These are phyloP conservation scores for Semaprochilodus insignis DNA, from an alignment of 2,797 vertebrate species.

Conservation along the genomic window DNA sequence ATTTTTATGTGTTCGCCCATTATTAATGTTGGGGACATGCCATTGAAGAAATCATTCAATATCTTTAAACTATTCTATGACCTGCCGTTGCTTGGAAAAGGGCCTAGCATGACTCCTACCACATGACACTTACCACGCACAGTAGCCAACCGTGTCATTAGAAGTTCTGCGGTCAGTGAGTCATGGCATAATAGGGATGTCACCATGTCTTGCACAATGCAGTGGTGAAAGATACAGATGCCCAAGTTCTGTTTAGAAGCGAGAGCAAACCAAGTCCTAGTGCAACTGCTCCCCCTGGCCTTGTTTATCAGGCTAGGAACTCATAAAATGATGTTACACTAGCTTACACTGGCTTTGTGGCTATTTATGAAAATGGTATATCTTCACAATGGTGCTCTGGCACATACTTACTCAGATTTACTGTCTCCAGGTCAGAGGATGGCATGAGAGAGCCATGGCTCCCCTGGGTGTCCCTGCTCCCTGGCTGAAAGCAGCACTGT, in stretches of 20 bases:
- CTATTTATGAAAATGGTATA: not conserved
- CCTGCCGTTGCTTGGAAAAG: too few species aligned
- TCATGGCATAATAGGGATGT: slow-evolving; percentile 41
- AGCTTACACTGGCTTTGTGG: not conserved
- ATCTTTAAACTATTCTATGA: not conserved
- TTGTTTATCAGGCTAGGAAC: not conserved
- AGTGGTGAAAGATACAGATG: not conserved
- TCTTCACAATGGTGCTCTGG: not conserved
- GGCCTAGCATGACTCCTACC: not conserved
- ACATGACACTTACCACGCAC: slow-evolving; percentile 21
- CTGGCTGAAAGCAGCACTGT: slow-evolving; percentile 54
- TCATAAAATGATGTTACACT: not conserved
- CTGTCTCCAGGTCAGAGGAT: slow-evolving; percentile 52
- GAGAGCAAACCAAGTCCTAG: not conserved
- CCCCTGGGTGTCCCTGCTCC: slow-evolving; percentile 48
- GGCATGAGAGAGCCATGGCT: slow-evolving; percentile 66
- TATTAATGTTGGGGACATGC: not conserved
- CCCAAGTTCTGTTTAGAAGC: not conserved
- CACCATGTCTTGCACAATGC: slow-evolving; percentile 13
- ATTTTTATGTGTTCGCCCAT: not conserved
- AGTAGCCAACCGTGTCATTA: slow-evolving; percentile 16
- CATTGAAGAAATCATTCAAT: not conserved
- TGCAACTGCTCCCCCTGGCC: slow-evolving; percentile 3
- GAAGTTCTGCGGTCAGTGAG: slow-evolving; percentile 35
- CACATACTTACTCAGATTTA: slow-evolving; percentile 34